phyloP scores from a whole-genome alignment of 2,888 invertebrate genomes.

The Trichogramma evanescens region DNA sequence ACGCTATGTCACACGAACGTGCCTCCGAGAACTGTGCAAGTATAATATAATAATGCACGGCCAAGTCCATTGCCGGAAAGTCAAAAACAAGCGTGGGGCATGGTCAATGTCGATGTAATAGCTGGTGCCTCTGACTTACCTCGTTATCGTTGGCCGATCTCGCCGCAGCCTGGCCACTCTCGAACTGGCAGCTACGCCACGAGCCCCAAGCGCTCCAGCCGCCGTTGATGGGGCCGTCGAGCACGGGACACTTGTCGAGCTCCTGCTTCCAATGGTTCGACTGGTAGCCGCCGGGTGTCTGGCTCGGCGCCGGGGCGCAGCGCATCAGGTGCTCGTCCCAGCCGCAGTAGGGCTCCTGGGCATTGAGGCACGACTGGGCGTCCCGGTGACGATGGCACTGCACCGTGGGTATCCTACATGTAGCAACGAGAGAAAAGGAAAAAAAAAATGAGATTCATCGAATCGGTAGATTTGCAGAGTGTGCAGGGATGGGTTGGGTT shows the following conservation, averaged over 20 bases:
- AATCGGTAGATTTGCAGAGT: too few species aligned
- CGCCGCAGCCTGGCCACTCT: constrained; percentile 37
- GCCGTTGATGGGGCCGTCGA: constrained; percentile 66
- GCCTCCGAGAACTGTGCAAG: too few species aligned
- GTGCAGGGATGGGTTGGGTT: too few species aligned
- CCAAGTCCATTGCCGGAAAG: too few species aligned
- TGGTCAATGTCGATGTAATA: too few species aligned
- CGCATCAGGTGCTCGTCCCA: constrained; percentile 74
- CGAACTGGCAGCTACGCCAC: constrained; percentile 75
- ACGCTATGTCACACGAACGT: too few species aligned
- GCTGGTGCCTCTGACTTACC: too few species aligned
- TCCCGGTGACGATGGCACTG: constrained; percentile 71
- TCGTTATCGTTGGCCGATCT: too few species aligned
- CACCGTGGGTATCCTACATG: constrained; percentile 63
- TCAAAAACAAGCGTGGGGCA: too few species aligned
- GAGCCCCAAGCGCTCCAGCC: constrained; percentile 83
- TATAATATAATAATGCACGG: too few species aligned
- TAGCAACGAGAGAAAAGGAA: neutral
- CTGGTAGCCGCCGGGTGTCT: constrained; percentile 48
- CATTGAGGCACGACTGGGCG: constrained; percentile 66
- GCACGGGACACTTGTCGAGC: constrained; percentile 62
- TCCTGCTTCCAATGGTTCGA: constrained; percentile 69
- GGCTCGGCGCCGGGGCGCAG: constrained; percentile 66
- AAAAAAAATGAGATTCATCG: neutral
- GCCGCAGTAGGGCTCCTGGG: constrained; percentile 91